Base-by-base conservation (phyloP, 2,113 vertebrate genomes). In the Stegastes partitus region DNA sequence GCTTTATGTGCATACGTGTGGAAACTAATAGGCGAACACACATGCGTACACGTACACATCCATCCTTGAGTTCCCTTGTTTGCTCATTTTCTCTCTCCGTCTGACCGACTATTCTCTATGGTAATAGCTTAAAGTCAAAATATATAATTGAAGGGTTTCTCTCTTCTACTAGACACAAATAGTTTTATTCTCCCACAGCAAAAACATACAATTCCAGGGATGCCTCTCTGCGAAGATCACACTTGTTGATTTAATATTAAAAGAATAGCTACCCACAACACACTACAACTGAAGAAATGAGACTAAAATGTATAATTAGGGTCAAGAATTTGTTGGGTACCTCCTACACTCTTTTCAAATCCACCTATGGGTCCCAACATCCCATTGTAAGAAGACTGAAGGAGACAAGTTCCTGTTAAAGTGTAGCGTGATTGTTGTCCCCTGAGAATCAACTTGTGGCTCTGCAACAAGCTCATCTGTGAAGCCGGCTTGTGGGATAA, bases 401-500 rank as follows among this genome's bases (percentile, higher is more conserved):
- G 10, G 14, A 26, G 54, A 65, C 68, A 11, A 67, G 44, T 57
- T 59, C 79, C 61, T 23, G 28, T 54, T 53, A 44, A 21, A 73
- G 72, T 70, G 65, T 51, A 67, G 59, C 15, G 8, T 22, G 76
- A 64, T 59, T 73, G 73, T 53, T 31, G 64, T 70, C 83, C 22
- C 64, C 42, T 3, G 54, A 84, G 79, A 68, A 63, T 83, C 68
- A 5, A 63, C 50, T 68, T 83, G 79, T 61, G 63, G 73, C 81
- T 76, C 66, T 44, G 47, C 1, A 1, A 74, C 74, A 68, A 59
- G 75, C 82, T 83, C 80, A 75, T 85, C 79, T 87, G 77, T 75
- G 81, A 66, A 82, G 56, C 51, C 77, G 58, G 75, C 64, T 86
- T 77, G 64, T 87, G 66, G 81, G 76, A 72, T 83, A 86, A 87